These are phyloP conservation scores for Galerucella calmariensis DNA, from an alignment of 2,888 invertebrate genomes.

Conservation along the genomic window DNA sequence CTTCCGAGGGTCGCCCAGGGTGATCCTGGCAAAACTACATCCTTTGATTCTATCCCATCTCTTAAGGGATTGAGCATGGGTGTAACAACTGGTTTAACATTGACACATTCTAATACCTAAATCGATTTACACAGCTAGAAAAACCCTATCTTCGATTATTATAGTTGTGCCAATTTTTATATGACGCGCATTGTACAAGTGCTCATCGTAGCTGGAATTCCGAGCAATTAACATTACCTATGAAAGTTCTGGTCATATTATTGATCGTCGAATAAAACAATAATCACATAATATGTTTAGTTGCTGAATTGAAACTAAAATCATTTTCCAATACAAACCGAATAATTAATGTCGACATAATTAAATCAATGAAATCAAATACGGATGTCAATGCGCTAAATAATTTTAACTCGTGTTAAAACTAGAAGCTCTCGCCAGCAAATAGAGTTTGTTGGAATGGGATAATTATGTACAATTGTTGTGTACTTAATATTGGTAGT, in stretches of 20 bases:
- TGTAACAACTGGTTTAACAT: no score
- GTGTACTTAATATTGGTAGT: no score
- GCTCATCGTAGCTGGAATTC: not conserved
- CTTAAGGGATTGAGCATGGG: no score
- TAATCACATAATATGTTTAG: constrained; percentile 26
- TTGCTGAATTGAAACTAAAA: constrained; percentile 21
- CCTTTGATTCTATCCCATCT: no score
- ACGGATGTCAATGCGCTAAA: constrained; percentile 6
- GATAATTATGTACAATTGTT: not conserved
- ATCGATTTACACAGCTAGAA: no score
- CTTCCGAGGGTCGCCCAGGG: no score
- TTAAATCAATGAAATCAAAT: constrained; percentile 28
- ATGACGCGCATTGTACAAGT: not conserved
- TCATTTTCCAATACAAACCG: constrained; percentile 19
- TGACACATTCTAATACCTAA: no score
- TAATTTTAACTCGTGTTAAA: constrained; percentile 14
- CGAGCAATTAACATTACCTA: not conserved
- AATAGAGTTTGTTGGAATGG: not conserved
- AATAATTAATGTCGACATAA: constrained; percentile 30
- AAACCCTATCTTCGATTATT: no score
- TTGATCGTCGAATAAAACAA: constrained; percentile 22
- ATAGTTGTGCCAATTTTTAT: no score
- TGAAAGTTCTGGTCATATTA: constrained; percentile 9
- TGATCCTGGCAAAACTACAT: no score
- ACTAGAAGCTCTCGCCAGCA: constrained; percentile 1